Evolutionary conservation across 2,888 invertebrate species (phyloP), one percentile per base, ranked within the genome.

Genomic region (Spilosoma lubricipeda): DNA sequence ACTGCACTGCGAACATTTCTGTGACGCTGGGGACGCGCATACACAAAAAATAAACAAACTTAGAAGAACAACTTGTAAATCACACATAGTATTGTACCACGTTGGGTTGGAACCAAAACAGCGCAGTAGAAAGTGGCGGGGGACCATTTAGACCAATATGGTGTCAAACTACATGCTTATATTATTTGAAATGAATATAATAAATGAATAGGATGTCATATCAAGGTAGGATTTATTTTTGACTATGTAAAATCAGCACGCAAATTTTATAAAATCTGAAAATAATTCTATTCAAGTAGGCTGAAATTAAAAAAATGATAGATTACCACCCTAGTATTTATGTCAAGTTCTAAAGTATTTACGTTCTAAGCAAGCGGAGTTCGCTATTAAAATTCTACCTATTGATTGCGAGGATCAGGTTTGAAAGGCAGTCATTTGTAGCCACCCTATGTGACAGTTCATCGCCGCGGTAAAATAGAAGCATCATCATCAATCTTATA

Each of bases 401-500:
- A 88, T 86, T 87, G 86, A 90, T 88, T 86, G 83, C 84, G 76
- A 81, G 81, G 74, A 79, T 81, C 81, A 81, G 30, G 69, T 79
- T 82, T 80, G 80, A 79, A 82, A 86, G 86, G 87, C 85, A 84
- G 80, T 80, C 88, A 89, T 90, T 91, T 90, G 89, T 91, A 88
- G 86, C 89, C 89, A 89, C 86, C 85, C 85, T 80, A 88, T 84
- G 87, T 89, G 92, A 91, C 92, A 90, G 89, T 90, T 86, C 90
- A 91, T 91, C 88, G 89, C 83, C 84, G 86, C 82, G 85, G 85
- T 84, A 88, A 89, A 91, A 91, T 91, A 90, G 87, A 85, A 86
- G 87, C 85, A 86, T 81, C 33, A 85, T 91, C 94, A 94, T 95
- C 93, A 94, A 94, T 94, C 94, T 93, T 93, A 90, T 90, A 92